Conservation (phyloP, 2,797 vertebrate genomes). For the Arctocebus calabarensis region DNA sequence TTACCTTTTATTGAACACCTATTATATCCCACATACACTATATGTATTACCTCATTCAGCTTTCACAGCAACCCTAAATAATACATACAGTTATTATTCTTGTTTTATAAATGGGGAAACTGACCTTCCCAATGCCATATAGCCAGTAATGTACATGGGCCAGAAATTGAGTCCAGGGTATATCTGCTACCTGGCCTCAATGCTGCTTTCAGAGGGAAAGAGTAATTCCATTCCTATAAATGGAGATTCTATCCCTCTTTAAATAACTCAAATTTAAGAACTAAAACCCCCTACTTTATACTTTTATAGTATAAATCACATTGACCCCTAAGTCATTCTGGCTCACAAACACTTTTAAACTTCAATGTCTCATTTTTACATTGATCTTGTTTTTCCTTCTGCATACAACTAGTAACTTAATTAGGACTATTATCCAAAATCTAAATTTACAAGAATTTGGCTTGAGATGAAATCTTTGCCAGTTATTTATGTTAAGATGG, state of each 20-base stretch:
- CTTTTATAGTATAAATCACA: slow-evolving; percentile 50
- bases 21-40: background rate
- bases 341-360: slow-evolving; percentile 59
- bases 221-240: background rate
- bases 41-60: slow-evolving; percentile 8
- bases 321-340: background rate
- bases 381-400: slow-evolving; percentile 50
- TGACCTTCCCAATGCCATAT: background rate
- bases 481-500: slow-evolving; percentile 18
- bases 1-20: background rate
- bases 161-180: background rate
- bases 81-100: background rate
- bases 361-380: slow-evolving; percentile 16
- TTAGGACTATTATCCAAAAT: slow-evolving; percentile 54
- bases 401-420: slow-evolving; percentile 13
- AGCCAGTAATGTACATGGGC: background rate
- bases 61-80: background rate
- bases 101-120: background rate
- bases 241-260: background rate
- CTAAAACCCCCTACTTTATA: background rate
- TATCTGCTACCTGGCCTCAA: fast-evolving
- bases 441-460: slow-evolving; percentile 61
- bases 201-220: background rate
- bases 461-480: slow-evolving; percentile 52
- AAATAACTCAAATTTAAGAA: background rate